These are phyloP conservation scores for Melanotaenia duboulayi DNA, from an alignment of 2,113 vertebrate species.

Conservation along the genomic window DNA sequence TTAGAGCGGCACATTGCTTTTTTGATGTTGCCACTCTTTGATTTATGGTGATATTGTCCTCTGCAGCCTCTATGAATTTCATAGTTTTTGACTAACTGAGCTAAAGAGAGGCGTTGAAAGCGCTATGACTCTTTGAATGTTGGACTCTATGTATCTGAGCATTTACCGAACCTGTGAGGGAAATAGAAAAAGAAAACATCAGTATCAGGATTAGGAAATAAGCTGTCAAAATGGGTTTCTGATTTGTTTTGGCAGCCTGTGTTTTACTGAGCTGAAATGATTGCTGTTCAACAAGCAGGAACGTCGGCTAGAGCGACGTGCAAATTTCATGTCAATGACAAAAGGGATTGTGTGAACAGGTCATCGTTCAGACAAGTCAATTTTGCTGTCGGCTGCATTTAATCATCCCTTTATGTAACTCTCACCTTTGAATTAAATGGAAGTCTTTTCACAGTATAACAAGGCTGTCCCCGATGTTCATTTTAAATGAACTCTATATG, in stretches of 20 bases:
- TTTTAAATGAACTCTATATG: background rate
- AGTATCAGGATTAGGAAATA: slow-evolving; percentile 22
- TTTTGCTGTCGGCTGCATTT: slow-evolving; percentile 31
- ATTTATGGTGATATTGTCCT: slow-evolving; percentile 25
- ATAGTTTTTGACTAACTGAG: slow-evolving; percentile 28
- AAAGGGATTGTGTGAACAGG: slow-evolving; percentile 22
- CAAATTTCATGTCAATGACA: slow-evolving; percentile 28
- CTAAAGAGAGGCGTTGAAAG: slow-evolving; percentile 23
- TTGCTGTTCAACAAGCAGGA: slow-evolving; percentile 38
- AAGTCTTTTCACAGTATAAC: slow-evolving; percentile 8
- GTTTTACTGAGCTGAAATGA: slow-evolving; percentile 31
- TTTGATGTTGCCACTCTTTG: slow-evolving; percentile 12
- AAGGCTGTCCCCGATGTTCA: background rate
- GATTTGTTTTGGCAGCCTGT: slow-evolving; percentile 45
- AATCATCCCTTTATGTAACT: slow-evolving; percentile 18
- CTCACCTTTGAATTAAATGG: slow-evolving; percentile 27
- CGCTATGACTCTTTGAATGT: slow-evolving; percentile 6
- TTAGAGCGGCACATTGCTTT: slow-evolving; percentile 1
- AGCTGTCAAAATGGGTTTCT: slow-evolving; percentile 3
- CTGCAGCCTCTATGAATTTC: slow-evolving; percentile 27
- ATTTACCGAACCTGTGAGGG: slow-evolving; percentile 29
- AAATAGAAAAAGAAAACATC: slow-evolving; percentile 34
- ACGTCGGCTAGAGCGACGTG: slow-evolving; percentile 11
- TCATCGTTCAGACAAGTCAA: background rate
- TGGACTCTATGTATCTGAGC: slow-evolving; percentile 14